These are phyloP conservation scores for Leptobrachium ailaonicum DNA, from an alignment of 2,113 vertebrate species.

Conservation along the genomic window DNA sequence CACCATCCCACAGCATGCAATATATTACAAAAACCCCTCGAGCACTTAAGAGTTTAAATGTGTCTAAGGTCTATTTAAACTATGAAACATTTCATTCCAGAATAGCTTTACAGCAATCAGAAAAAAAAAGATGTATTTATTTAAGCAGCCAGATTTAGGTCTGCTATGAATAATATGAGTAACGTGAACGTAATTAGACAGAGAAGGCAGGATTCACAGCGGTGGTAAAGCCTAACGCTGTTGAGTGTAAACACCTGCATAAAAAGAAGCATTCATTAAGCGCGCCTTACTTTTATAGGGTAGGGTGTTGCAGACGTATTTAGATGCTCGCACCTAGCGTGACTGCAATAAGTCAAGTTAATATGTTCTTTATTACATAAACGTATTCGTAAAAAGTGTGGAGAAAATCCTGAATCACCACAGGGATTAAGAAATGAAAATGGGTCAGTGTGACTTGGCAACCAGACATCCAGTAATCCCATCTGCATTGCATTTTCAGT, in stretches of 20 bases:
- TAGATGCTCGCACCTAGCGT: constrained; percentile 7
- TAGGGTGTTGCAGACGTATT: background rate
- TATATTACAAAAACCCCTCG: constrained; percentile 23
- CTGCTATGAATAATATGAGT: constrained; percentile 37
- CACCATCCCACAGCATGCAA: constrained; percentile 17
- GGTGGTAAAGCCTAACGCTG: constrained; percentile 1
- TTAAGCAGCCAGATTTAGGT: constrained; percentile 32
- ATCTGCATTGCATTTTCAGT: constrained; percentile 16
- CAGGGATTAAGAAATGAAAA: constrained; percentile 44
- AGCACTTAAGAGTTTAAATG: constrained; percentile 11
- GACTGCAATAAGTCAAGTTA: constrained; percentile 18
- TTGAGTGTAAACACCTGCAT: constrained; percentile 43
- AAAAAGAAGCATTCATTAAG: constrained; percentile 38
- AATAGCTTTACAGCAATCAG: constrained; percentile 23
- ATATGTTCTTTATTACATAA: constrained; percentile 39
- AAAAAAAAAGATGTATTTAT: constrained; percentile 35
- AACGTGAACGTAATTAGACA: constrained; percentile 41
- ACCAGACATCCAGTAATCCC: constrained; percentile 45
- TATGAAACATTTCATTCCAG: constrained; percentile 28
- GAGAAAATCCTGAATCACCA: constrained; percentile 41
- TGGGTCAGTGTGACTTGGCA: constrained; percentile 31
- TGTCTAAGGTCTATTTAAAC: constrained; percentile 35
- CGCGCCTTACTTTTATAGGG: background rate
- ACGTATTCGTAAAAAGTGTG: constrained; percentile 44
- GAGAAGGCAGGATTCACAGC: constrained; percentile 36